Base-by-base conservation (phyloP, 1,140 invertebrate genomes). In the Pomacea maculata region DNA sequence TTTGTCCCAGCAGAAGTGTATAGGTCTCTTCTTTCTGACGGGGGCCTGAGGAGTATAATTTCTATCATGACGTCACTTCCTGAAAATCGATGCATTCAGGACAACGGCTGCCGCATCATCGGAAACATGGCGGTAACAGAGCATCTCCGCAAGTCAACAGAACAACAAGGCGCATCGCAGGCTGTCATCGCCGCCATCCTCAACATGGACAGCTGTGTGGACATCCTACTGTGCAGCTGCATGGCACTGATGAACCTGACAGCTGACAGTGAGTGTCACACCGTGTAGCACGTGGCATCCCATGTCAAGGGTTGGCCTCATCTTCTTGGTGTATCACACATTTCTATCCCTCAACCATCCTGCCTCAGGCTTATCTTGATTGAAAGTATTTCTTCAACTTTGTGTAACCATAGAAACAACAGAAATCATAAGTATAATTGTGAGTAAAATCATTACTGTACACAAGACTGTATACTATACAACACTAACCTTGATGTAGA, bases 231-330 rank as follows among this genome's bases (percentile, higher is more conserved):
- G 21, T 81, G 83, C 54, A 84, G 85, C 5, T 86, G 84, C 65
- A 82, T 87, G 72, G 85, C 86, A 0, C 72, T 87, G 3, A 86
- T 86, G 68, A 87, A 87, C 70, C 75, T 87, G 14, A 84, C 86
- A n/a, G 85, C 85, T 17, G 83, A 87, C 64, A 76, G 86, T 87
- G 80, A 82, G 84, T 83, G 3, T 45, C 34, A 45, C 34, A 2
- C 34, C 34, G 0, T 45, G 34, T 1, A 45, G 34, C 2, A 1
- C 5, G 1, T 45, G 5, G 34, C 1, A 45, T 5, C 1, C 34
- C n/a, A 25, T 25, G 25, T 25, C 25, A 25, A 25, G 25, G 25
- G 25, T 0, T 25, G 0, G 0, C 25, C 25, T 25, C 25, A 25
- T 25, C 25, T 25, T 25, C 0, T 25, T 25, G 25, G 25, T 25